Percentiles rank a stretch among this genome's conserved stretches.
Evolutionary conservation across 2,888 invertebrate species (phyloP).

Genomic region (Sarcophaga subvicina): DNA sequence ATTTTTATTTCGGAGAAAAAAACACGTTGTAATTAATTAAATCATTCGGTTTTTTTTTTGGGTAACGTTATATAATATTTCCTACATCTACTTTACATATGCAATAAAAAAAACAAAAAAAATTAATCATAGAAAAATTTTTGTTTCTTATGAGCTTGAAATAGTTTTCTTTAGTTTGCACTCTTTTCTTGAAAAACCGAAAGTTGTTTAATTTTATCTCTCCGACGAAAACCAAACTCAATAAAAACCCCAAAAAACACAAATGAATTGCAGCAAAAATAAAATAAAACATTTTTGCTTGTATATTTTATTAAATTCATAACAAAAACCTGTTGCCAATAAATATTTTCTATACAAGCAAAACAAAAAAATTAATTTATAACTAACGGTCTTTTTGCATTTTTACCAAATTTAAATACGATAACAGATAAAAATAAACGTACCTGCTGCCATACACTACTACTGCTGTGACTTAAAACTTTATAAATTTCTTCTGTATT

Average conservation of each 20-base stretch:
- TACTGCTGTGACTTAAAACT: neutral
- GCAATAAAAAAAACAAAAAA: conserved; percentile 8
- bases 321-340: conserved; percentile 30
- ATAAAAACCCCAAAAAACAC: conserved; percentile 14
- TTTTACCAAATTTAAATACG: conserved; percentile 55
- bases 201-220: conserved; percentile 63
- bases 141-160: conserved; percentile 14
- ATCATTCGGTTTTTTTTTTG: conserved; percentile 26
- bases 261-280: conserved; percentile 38
- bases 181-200: conserved; percentile 52
- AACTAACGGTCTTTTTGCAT: conserved; percentile 30
- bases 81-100: conserved; percentile 43
- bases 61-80: conserved; percentile 44
- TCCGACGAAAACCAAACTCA: neutral
- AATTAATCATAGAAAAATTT: neutral
- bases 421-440: conserved; percentile 53
- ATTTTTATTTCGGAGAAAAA: neutral
- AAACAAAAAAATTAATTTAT: conserved; percentile 36
- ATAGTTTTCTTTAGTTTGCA: conserved; percentile 64
- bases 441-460: neutral
- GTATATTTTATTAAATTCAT: conserved; percentile 31
- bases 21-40: conserved; percentile 64
- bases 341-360: conserved; percentile 19
- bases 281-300: neutral
- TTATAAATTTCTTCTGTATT: neutral